Evolutionary conservation across 2,888 invertebrate species (phyloP), one percentile per base, ranked within the genome.

Genomic region (Malthinus seriepunctatus): DNA sequence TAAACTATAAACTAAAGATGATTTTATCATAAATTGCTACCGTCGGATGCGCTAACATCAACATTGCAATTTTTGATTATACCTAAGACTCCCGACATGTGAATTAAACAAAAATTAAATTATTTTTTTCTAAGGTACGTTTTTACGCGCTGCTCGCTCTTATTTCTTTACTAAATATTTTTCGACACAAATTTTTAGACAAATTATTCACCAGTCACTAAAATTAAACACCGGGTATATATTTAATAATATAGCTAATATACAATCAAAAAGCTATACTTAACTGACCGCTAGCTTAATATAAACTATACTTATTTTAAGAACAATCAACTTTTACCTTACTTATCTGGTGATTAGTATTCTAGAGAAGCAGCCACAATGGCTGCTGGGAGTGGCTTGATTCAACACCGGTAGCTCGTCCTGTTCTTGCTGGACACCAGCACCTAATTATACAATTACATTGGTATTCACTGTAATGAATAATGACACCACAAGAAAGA

Each of bases 391-490:
- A 59, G 62, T 59, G 62, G 62, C 62, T 54, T 58, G 62, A 39
- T 32, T 31, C 57, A 59, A 58, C 59, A 62, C 62, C 55, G 59
- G 59, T 62, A 62, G 59, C 62, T 55, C 35, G 51, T 42, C 46
- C 32, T 58, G 55, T 51, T 61, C 38, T 54, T 58, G 46, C 48
- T 56, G 56, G 58, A 62, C 50, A 62, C 62, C 49, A 56, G 49
- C 58, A 62, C 59, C 52, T 56, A 62, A 62, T 62, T 62, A 62
- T 62, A 53, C 62, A 62, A 58, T 62, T 62, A 62, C 62, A 55
- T 59, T 44, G 59, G 62, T 56, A 62, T 55, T 54, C 59, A 62
- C 32, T 55, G 56, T 56, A 59, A 59, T 56, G 56, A 59, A 52
- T 56, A 59, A 59, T 56, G 56, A 59, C 56, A 59, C 51, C 39